These are phyloP conservation scores for Podarcis siculus DNA, from an alignment of 2,797 vertebrate species.

Conservation along the genomic window DNA sequence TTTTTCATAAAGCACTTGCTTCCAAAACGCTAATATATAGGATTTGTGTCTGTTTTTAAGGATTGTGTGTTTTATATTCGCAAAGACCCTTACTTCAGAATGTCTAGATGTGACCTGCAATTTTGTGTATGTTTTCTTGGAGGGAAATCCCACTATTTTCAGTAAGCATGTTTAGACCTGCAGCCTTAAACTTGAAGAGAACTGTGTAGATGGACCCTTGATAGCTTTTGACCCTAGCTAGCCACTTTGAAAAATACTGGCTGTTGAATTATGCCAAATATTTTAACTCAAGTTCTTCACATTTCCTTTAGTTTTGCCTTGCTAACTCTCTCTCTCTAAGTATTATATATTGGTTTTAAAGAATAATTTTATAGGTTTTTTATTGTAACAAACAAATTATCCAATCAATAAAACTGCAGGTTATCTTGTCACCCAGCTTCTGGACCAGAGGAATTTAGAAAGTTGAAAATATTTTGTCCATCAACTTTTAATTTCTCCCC, in stretches of 20 bases:
- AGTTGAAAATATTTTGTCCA: conserved; percentile 43
- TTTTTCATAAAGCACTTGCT: neutral
- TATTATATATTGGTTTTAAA: neutral
- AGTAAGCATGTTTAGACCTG: neutral
- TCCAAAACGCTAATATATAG: neutral
- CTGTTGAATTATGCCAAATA: neutral
- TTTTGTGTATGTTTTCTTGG: neutral
- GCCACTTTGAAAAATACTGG: neutral
- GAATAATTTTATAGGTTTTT: conserved; percentile 29
- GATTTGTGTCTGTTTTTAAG: neutral
- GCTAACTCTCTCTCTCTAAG: neutral
- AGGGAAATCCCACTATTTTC: too few relatives aligned
- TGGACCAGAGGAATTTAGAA: conserved; percentile 42
- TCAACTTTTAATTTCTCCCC: conserved; percentile 58
- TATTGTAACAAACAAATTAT: conserved; percentile 1
- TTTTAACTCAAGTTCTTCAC: neutral
- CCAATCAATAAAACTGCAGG: neutral
- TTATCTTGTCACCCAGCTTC: conserved; percentile 4
- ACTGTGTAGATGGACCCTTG: neutral
- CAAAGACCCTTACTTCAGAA: neutral
- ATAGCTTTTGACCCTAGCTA: neutral
- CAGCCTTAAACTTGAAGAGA: neutral
- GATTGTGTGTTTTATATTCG: neutral
- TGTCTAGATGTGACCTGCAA: neutral
- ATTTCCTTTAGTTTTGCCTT: neutral